Evolutionary conservation across 2,113 vertebrate genomes (phyloP), one percentile per base, ranked within the genome.

Genomic region (Atlantisia rogersi): DNA sequence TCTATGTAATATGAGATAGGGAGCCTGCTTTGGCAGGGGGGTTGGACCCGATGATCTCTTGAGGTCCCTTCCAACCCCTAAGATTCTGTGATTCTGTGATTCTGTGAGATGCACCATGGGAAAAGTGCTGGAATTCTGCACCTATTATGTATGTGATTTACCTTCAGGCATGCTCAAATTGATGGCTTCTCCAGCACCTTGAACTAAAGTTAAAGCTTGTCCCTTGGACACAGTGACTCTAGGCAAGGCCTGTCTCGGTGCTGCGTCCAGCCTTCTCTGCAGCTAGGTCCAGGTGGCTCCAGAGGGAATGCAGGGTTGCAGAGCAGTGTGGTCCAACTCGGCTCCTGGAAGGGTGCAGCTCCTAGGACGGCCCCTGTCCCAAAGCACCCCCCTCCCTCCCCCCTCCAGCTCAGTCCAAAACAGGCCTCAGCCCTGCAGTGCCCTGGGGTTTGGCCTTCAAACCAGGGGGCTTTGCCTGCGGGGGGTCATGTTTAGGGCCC

Each of bases 21-120:
- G n/a, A n/a, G n/a, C n/a, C n/a, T n/a, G n/a, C n/a, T n/a, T n/a
- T n/a, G n/a, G n/a, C n/a, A n/a, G n/a, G n/a, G n/a, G n/a, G n/a
- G n/a, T n/a, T n/a, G n/a, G n/a, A n/a, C n/a, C n/a, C n/a, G n/a
- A n/a, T n/a, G n/a, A n/a, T n/a, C n/a, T n/a, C n/a, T n/a, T n/a
- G n/a, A n/a, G n/a, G n/a, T n/a, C n/a, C n/a, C n/a, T n/a, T n/a
- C n/a, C n/a, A n/a, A n/a, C n/a, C n/a, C n/a, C n/a, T n/a, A n/a
- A n/a, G n/a, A n/a, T n/a, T n/a, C n/a, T n/a, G n/a, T n/a, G n/a
- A n/a, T n/a, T n/a, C n/a, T n/a, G n/a, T n/a, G n/a, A n/a, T n/a
- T n/a, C n/a, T n/a, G n/a, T n/a, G n/a, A n/a, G n/a, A 70, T 2
- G 8, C 4, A 37, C 50, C 0, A 0, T 29, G 42, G 65, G 46